A percentile compares a stretch with the other conserved stretches of the same genome.
Conservation (phyloP, 1,140 invertebrate species). For the Cyclina sinensis region DNA sequence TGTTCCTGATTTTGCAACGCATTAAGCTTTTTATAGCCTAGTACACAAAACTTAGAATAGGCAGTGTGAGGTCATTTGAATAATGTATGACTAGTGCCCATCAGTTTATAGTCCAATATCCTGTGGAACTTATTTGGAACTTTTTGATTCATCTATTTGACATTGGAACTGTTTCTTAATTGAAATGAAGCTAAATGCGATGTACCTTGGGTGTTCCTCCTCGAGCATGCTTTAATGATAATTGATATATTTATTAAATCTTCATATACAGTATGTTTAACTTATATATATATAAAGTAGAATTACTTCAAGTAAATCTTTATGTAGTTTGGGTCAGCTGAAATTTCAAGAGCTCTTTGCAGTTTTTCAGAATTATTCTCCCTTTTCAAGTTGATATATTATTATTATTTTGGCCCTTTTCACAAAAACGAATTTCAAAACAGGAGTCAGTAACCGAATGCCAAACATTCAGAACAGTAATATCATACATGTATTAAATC, state of each 20-base stretch:
- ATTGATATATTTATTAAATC: neutral
- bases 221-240: constrained; percentile 7
- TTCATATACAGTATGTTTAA: neutral
- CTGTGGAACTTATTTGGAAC: neutral
- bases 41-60: too few relatives aligned
- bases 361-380: neutral
- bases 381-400: neutral
- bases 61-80: too few relatives aligned
- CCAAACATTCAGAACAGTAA: constrained; percentile 35
- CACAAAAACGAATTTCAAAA: neutral
- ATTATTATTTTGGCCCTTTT: neutral
- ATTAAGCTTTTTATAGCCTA: neutral
- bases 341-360: neutral
- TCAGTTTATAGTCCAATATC: neutral
- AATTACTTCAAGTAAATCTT: too few relatives aligned
- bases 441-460: constrained; percentile 35
- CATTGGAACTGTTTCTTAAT: neutral
- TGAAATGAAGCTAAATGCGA: neutral
- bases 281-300: neutral
- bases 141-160: too few relatives aligned
- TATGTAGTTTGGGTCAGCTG: too few relatives aligned
- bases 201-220: neutral
- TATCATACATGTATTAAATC: constrained; percentile 44
- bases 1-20: neutral
- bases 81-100: neutral